phyloP scores from a whole-genome alignment of 2,888 invertebrate species.

The Bugulina stolonifera region DNA sequence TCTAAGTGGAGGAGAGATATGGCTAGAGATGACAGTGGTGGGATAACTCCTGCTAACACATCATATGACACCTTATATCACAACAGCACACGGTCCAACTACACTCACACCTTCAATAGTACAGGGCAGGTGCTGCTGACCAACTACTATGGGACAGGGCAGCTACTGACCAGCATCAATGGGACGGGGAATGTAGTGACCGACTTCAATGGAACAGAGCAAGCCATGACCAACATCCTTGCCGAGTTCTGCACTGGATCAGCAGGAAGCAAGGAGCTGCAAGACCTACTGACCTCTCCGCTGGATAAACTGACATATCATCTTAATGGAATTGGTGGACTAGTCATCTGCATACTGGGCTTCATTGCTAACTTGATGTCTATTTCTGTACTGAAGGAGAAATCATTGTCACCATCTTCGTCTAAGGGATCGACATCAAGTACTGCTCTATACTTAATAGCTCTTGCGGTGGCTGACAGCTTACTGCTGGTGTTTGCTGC shows the following conservation, averaged over 20 bases:
- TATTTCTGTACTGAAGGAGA: conserved; percentile 45
- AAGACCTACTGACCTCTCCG: neutral
- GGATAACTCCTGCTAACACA: neutral
- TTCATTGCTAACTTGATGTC: conserved; percentile 49
- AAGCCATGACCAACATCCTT: too few relatives aligned
- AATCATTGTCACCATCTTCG: conserved; percentile 38
- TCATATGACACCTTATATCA: too few relatives aligned
- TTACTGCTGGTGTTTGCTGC: conserved; percentile 46
- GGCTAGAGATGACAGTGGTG: neutral
- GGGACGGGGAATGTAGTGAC: too few relatives aligned
- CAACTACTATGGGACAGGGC: too few relatives aligned
- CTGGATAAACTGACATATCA: neutral
- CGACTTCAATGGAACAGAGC: too few relatives aligned
- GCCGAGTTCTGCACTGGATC: neutral
- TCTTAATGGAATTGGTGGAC: conserved; percentile 47
- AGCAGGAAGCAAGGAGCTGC: neutral
- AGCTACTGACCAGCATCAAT: too few relatives aligned
- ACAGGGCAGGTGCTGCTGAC: neutral
- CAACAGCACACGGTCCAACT: too few relatives aligned
- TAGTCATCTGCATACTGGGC: conserved; percentile 45
- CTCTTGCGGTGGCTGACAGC: conserved; percentile 48
- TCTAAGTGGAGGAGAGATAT: neutral
- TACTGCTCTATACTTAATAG: conserved; percentile 49
- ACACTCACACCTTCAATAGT: neutral
- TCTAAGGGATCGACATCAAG: conserved; percentile 31